A percentile compares a stretch with the other conserved stretches of the same genome.
These are phyloP conservation scores for Epistrophella euchroma DNA, from an alignment of 2,888 invertebrate species.

Conservation along the genomic window DNA sequence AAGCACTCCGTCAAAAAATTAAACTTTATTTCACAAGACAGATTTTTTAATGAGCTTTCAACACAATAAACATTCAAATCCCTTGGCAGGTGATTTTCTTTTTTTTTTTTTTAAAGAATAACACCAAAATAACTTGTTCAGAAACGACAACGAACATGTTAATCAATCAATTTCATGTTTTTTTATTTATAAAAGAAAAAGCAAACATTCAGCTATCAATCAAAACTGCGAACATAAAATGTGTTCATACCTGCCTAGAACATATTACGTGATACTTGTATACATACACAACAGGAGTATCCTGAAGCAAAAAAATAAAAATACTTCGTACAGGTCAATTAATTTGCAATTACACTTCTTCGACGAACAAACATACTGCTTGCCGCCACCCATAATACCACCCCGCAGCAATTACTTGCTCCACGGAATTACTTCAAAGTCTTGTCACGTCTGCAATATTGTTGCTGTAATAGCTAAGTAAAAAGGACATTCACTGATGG, in stretches of 20 bases:
- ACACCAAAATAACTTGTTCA: background rate
- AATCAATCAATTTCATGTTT: conserved; percentile 35
- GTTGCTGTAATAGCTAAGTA: conserved; percentile 30
- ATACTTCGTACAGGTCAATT: conserved; percentile 20
- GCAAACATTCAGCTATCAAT: conserved; percentile 47
- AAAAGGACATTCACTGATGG: conserved; percentile 30
- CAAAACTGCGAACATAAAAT: conserved; percentile 48
- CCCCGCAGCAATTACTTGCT: background rate
- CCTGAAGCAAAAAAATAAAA: background rate
- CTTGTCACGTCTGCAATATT: conserved; percentile 33
- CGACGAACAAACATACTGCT: background rate
- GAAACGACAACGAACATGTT: conserved; percentile 25
- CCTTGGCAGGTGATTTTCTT: conserved; percentile 4
- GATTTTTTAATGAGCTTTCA: background rate
- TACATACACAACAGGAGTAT: background rate
- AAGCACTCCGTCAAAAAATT: background rate
- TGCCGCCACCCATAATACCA: background rate
- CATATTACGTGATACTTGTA: conserved; percentile 11
- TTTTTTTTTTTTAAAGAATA: background rate
- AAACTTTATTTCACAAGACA: background rate
- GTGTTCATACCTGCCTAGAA: conserved; percentile 33
- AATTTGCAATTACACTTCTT: conserved; percentile 36
- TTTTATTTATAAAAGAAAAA: background rate
- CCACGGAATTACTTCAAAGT: background rate
- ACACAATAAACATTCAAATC: conserved; percentile 9